These are phyloP conservation scores for Oxyscelio sp. DNA, from an alignment of 2,888 invertebrate species.

Conservation along the genomic window DNA sequence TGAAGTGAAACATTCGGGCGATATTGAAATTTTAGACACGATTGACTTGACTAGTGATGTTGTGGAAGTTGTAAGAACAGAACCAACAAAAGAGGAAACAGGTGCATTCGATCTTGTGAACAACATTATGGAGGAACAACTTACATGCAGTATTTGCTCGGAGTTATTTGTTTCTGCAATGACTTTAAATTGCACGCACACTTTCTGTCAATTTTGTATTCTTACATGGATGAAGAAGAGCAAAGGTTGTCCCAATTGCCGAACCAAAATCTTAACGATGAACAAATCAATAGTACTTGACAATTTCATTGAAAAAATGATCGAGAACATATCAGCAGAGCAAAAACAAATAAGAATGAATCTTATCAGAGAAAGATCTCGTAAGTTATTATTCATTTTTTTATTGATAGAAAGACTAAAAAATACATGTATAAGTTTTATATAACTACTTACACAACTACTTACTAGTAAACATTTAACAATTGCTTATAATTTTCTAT, in stretches of 20 bases:
- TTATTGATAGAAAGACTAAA: too few species aligned
- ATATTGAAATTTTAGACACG: slow-evolving; percentile 88
- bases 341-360: slow-evolving; percentile 90
- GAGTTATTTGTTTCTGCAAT: slow-evolving; percentile 93
- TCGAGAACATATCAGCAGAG: slow-evolving; percentile 90
- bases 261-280: slow-evolving; percentile 89
- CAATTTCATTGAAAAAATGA: slow-evolving; percentile 92
- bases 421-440: too few species aligned
- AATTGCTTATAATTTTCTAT: too few species aligned
- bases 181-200: slow-evolving; percentile 93
- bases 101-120: slow-evolving; percentile 88
- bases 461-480: too few species aligned
- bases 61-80: slow-evolving; percentile 71
- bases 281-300: slow-evolving; percentile 92
- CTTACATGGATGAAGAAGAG: slow-evolving; percentile 92
- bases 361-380: slow-evolving; percentile 81
- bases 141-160: slow-evolving; percentile 93
- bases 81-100: slow-evolving; percentile 61
- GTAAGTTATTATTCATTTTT: too few species aligned
- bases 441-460: too few species aligned
- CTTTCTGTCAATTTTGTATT: slow-evolving; percentile 93
- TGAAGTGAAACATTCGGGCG: slow-evolving; percentile 57
- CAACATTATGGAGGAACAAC: slow-evolving; percentile 91
- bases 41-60: slow-evolving; percentile 89
- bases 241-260: slow-evolving; percentile 93